Evolutionary conservation across 1,140 invertebrate species (phyloP), one percentile per base, ranked within the genome.

Genomic region (Drosophila kohkoa): DNA sequence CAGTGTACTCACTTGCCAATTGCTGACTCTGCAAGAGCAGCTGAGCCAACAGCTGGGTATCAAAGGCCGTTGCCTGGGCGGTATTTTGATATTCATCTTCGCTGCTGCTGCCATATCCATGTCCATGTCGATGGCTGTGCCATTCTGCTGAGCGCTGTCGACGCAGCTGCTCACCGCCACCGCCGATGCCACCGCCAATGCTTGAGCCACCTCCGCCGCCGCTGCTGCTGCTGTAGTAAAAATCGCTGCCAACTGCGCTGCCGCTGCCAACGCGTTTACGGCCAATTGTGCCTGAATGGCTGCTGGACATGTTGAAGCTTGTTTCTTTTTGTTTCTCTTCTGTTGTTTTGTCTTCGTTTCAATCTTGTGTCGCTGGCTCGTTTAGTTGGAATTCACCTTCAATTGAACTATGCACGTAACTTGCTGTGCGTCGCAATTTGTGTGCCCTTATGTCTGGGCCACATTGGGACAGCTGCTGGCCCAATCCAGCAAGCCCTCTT

Each of bases 81-180:
- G 92, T 92, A 43, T 93, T 93, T 55, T 94, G 94, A 59, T 94
- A 94, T 77, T 95, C 94, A 60, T 95, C 94, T 76, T 93, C 93
- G 79, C 94, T 95, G 82, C 94, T 95, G 71, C 94, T 95, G 35
- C 85, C 93, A 72, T 94, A 92, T 13, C 71, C 60, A 75, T 94
- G 94, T 30, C 93, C 93, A 76, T 94, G 93, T 69, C 94, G 93
- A 64, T 87, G 83, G 82, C 94, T 94, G 68, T 94, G 93, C 94
- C 94, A 95, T 91, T 95, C 94, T 48, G 94, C 93, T 71, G 94
- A 95, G 45, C 94, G 92, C 82, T 95, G 94, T 46, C 94, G 93
- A 64, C 94, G 92, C 93, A 95, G 76, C 57, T 91, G 85, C 35
- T 92, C 78, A 7, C 79, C 81, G 0, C 82, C 79, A 16, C 59